A percentile compares a stretch with the other conserved stretches of the same genome.
These are phyloP conservation scores for Laticauda colubrina DNA, from an alignment of 2,113 vertebrate genomes.

Conservation along the genomic window DNA sequence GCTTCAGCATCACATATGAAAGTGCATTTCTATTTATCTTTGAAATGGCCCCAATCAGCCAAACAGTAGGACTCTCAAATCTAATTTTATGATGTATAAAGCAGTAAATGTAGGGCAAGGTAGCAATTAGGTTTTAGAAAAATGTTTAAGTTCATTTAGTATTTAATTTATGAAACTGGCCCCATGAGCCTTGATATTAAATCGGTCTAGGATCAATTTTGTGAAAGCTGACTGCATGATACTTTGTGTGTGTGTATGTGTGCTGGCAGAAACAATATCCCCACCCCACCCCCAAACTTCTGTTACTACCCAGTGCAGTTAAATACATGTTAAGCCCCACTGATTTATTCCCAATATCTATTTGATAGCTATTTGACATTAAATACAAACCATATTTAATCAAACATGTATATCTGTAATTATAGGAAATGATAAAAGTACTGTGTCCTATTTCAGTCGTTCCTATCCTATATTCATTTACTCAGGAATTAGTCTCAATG, in stretches of 20 bases:
- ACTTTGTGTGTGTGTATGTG: neutral
- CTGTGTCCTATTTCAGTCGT: neutral
- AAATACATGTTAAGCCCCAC: neutral
- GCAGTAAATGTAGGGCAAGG: neutral
- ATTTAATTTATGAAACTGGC: conserved; percentile 2
- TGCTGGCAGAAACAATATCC: neutral
- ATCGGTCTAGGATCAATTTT: neutral
- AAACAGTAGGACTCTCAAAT: neutral
- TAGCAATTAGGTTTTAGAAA: neutral
- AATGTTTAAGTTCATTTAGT: neutral
- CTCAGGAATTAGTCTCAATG: neutral
- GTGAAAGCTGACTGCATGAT: neutral
- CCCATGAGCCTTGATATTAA: neutral
- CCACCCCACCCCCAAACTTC: neutral
- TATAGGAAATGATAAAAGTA: neutral
- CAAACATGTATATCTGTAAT: neutral
- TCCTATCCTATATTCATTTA: neutral
- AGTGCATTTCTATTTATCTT: conserved; percentile 1
- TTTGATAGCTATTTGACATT: neutral
- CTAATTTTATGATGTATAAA: neutral
- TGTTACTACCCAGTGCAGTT: neutral
- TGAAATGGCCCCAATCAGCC: neutral
- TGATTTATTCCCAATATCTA: neutral
- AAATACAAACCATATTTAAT: neutral
- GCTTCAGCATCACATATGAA: neutral